Percentiles rank a stretch among this genome's conserved stretches.
These are phyloP conservation scores for Matsumurasca onukii DNA, from an alignment of 1,140 invertebrate genomes.

Conservation along the genomic window DNA sequence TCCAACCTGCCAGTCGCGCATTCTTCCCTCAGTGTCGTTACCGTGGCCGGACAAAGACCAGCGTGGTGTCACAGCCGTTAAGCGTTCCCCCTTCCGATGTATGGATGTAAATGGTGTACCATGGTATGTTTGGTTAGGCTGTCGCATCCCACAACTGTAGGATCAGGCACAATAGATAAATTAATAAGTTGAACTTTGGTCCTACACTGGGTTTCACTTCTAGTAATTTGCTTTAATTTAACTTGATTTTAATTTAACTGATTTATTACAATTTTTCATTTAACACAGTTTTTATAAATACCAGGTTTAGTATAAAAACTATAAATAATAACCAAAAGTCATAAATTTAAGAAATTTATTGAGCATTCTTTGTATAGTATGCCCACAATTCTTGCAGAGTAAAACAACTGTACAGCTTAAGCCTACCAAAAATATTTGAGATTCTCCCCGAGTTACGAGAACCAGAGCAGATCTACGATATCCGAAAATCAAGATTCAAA, in stretches of 20 bases:
- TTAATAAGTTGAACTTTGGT: too few species aligned
- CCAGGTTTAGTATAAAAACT: background rate
- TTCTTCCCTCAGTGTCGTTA: too few species aligned
- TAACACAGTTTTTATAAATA: background rate
- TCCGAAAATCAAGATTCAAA: too few species aligned
- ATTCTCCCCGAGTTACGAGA: too few species aligned
- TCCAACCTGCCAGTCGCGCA: too few species aligned
- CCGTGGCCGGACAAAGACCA: background rate
- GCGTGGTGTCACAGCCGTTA: background rate
- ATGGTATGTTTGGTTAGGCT: background rate
- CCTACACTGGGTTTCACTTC: too few species aligned
- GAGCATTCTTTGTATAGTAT: slow-evolving; percentile 31
- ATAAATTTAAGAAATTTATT: slow-evolving; percentile 32
- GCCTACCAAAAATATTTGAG: too few species aligned
- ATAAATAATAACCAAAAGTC: background rate
- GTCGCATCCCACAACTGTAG: background rate
- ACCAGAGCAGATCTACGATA: too few species aligned
- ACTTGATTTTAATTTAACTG: background rate
- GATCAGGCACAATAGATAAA: background rate
- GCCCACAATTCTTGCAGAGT: too few species aligned
- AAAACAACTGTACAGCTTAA: too few species aligned
- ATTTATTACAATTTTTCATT: background rate
- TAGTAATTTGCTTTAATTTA: background rate
- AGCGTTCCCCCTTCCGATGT: background rate
- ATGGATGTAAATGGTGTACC: background rate